Evolutionary conservation across 1,140 invertebrate genomes (phyloP).

Genomic region (Brachionus angularis): DNA sequence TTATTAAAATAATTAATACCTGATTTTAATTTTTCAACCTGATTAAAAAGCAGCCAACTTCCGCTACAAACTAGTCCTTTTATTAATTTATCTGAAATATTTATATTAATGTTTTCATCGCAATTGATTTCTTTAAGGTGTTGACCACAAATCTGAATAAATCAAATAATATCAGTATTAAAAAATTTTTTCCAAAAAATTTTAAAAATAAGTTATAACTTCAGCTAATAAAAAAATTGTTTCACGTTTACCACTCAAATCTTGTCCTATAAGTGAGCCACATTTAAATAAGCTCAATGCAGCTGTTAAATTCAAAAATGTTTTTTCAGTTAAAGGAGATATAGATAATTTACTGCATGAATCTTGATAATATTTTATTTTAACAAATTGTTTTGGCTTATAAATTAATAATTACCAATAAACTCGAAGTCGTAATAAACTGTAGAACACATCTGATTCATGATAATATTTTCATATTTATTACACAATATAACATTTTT

Average conservation of each 20-base stretch:
- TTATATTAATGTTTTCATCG: background rate
- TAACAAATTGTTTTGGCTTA: constrained; percentile 24
- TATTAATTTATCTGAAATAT: background rate
- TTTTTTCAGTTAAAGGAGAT: constrained; percentile 53
- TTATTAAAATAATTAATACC: no score
- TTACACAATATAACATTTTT: constrained; percentile 47
- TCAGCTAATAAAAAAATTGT: constrained; percentile 52
- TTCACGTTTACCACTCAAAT: constrained; percentile 54
- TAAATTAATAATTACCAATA: constrained; percentile 48
- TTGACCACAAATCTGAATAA: constrained; percentile 35
- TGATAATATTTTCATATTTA: constrained; percentile 41
- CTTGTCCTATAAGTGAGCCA: constrained; percentile 51
- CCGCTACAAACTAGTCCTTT: constrained; percentile 24
- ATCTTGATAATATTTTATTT: background rate
- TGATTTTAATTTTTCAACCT: background rate
- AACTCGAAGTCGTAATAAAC: constrained; percentile 56
- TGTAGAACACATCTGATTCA: constrained; percentile 50
- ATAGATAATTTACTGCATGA: constrained; percentile 45
- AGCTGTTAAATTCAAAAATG: constrained; percentile 51
- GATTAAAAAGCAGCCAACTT: constrained; percentile 14
- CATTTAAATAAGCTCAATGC: constrained; percentile 52
- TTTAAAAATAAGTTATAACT: constrained; percentile 46
- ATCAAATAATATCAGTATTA: no score
- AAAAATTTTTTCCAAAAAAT: background rate
- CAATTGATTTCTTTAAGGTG: constrained; percentile 33